Percentiles rank a stretch among this genome's conserved stretches.
Evolutionary conservation across 2,888 invertebrate species (phyloP).

Genomic region (Timema podura): DNA sequence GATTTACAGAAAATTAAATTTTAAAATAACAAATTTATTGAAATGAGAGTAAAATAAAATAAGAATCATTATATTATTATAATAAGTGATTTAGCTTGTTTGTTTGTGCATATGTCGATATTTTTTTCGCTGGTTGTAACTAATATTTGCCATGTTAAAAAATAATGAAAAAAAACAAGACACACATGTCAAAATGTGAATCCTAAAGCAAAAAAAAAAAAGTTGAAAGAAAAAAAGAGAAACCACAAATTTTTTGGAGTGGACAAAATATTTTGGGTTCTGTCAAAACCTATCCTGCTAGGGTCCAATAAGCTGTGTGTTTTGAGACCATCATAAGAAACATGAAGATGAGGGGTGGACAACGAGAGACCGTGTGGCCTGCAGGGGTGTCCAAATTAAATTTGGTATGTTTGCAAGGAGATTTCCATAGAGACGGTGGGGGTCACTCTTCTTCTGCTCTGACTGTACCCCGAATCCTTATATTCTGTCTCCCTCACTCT

Average conservation of each 20-base stretch:
- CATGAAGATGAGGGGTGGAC: no score
- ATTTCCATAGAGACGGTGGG: no score
- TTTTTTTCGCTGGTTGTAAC: slow-evolving; percentile 31
- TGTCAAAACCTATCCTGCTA: slow-evolving; percentile 28
- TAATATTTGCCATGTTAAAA: slow-evolving; percentile 28
- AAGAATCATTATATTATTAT: slow-evolving; percentile 22
- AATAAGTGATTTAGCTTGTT: slow-evolving; percentile 30
- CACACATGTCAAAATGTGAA: slow-evolving; percentile 19
- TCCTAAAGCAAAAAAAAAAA: slow-evolving; percentile 14
- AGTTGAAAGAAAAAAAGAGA: slow-evolving; percentile 23
- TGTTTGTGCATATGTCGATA: slow-evolving; percentile 32
- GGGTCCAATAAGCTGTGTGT: slow-evolving; percentile 30
- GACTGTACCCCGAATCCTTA: no score
- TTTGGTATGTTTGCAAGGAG: no score
- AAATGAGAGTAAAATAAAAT: slow-evolving; percentile 18
- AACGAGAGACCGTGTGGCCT: no score
- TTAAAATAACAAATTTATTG: slow-evolving; percentile 14
- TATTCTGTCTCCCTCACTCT: no score
- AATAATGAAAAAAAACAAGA: slow-evolving; percentile 11
- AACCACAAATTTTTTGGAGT: slow-evolving; percentile 26
- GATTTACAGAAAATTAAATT: slow-evolving; percentile 12
- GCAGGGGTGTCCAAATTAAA: no score
- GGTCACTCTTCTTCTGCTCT: no score
- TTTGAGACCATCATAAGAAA: no score
- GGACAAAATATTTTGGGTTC: slow-evolving; percentile 30